phyloP scores from a whole-genome alignment of 1,140 invertebrate genomes.

The Coenobita brevimanus region DNA sequence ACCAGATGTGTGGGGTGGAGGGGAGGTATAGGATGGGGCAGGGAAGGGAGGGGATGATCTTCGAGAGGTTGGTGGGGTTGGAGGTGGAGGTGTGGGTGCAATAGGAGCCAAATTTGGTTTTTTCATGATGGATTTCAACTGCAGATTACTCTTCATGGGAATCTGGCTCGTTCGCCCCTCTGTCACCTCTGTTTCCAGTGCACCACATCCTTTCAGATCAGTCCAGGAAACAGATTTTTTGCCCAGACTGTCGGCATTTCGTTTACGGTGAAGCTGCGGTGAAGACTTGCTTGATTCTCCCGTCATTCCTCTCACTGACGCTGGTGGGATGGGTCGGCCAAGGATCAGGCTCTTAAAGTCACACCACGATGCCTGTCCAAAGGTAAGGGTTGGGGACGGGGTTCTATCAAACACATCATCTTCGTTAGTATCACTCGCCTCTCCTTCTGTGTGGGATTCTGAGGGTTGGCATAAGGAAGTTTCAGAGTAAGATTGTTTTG shows the following conservation, averaged over 20 bases:
- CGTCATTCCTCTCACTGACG: background rate
- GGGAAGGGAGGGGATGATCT: background rate
- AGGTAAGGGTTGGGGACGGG: slow-evolving; percentile 30
- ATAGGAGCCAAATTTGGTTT: slow-evolving; percentile 48
- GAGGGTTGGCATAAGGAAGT: background rate
- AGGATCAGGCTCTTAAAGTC: slow-evolving; percentile 54
- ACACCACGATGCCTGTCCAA: slow-evolving; percentile 27
- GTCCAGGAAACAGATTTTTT: slow-evolving; percentile 63
- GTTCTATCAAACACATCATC: slow-evolving; percentile 43
- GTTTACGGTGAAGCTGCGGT: slow-evolving; percentile 38
- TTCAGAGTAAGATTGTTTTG: background rate
- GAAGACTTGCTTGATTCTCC: slow-evolving; percentile 51
- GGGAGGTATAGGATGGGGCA: background rate
- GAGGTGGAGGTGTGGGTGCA: slow-evolving; percentile 44
- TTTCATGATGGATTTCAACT: slow-evolving; percentile 53
- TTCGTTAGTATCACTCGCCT: background rate
- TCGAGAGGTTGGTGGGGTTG: slow-evolving; percentile 25
- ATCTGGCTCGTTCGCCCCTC: background rate
- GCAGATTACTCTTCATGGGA: background rate
- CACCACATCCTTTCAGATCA: slow-evolving; percentile 52
- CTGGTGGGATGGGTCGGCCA: slow-evolving; percentile 19
- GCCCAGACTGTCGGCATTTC: background rate
- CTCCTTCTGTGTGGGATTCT: background rate
- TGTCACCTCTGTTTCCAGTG: slow-evolving; percentile 50
- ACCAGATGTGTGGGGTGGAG: background rate